Evolutionary conservation across 2,888 invertebrate species (phyloP), one percentile per base, ranked within the genome.

Genomic region (Eupithecia subumbrata): DNA sequence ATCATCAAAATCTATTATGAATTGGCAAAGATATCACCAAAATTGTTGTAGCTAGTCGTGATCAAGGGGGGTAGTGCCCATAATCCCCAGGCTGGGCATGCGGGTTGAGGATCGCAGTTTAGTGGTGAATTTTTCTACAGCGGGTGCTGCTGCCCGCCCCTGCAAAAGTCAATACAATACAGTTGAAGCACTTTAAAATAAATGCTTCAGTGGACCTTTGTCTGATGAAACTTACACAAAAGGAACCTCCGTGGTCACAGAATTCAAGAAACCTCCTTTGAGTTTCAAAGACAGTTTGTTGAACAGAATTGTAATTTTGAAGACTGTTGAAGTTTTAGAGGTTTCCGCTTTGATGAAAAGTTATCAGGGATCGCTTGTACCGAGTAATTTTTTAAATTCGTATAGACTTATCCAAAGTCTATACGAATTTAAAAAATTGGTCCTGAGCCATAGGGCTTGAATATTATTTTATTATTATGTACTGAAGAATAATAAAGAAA

Each of bases 251-350:
- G 63, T 69, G 18, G 68, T 43, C n/a, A 63, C 43, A 69, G 75
- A 63, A 63, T 75, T 60, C 63, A 40, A 48, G 45, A 52, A 75
- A 74, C 30, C 66, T 74, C 40, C 69, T 73, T 8, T 48, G 3
- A 70, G 69, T 22, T 60, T 60, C 12, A 30, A 34, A 14, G 11
- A 12, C 16, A 64, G 30, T 30, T 30, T 63, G 60, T 16, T 18
- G 34, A 60, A 25, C 60, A 60, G 60, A 60, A 34, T 34, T 64
- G 34, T 18, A 34, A 64, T 18, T 64, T 64, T 34, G 16, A 64
- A 34, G 64, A 34, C 18, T 64, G 30, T n/a, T n/a, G n/a, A n/a
- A n/a, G 64, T 34, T 25, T 48, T 8, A 18, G 34, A 34, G 64
- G 34, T 64, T 34, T 64, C 34, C 18, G 34, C 16, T 64, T 34